Evolutionary conservation across 2,797 vertebrate genomes (phyloP).

Genomic region (Microchirus variegatus): DNA sequence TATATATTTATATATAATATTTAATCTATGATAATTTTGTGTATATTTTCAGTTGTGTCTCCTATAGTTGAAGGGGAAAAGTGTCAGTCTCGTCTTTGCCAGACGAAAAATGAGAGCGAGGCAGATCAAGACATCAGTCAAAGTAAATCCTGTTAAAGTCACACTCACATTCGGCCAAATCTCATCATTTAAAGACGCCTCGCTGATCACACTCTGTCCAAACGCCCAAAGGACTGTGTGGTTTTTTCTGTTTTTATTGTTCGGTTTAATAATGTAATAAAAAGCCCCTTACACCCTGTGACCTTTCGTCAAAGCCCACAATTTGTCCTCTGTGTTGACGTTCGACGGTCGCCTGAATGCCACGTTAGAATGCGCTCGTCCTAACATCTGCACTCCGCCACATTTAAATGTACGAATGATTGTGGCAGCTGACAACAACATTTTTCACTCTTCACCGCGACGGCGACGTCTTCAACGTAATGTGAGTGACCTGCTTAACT

Average conservation of each 20-base stretch:
- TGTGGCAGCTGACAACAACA: constrained; percentile 32
- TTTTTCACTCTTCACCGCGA: constrained; percentile 28
- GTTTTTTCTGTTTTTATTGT: constrained; percentile 62
- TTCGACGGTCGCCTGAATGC: constrained; percentile 35
- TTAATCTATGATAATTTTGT: constrained; percentile 5
- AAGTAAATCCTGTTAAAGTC: constrained; percentile 53
- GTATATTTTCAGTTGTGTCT: background rate
- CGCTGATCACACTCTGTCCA: constrained; percentile 24
- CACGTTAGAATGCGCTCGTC: constrained; percentile 14
- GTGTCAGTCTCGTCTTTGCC: no score
- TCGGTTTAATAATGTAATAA: constrained; percentile 53
- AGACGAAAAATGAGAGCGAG: background rate
- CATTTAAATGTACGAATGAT: constrained; percentile 47
- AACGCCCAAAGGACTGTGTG: constrained; percentile 13
- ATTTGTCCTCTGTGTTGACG: constrained; percentile 47
- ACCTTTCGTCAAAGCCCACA: constrained; percentile 51
- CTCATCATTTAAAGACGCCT: constrained; percentile 54
- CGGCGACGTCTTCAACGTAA: constrained; percentile 27
- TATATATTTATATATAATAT: background rate
- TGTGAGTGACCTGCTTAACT: constrained; percentile 12
- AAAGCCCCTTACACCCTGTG: constrained; percentile 37
- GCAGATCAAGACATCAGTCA: constrained; percentile 25
- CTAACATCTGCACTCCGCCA: constrained; percentile 26
- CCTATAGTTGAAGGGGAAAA: background rate
- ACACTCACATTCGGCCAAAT: constrained; percentile 56